Evolutionary conservation across 2,113 vertebrate genomes (phyloP), one percentile per base, ranked within the genome.

Genomic region (Elephas maximus): DNA sequence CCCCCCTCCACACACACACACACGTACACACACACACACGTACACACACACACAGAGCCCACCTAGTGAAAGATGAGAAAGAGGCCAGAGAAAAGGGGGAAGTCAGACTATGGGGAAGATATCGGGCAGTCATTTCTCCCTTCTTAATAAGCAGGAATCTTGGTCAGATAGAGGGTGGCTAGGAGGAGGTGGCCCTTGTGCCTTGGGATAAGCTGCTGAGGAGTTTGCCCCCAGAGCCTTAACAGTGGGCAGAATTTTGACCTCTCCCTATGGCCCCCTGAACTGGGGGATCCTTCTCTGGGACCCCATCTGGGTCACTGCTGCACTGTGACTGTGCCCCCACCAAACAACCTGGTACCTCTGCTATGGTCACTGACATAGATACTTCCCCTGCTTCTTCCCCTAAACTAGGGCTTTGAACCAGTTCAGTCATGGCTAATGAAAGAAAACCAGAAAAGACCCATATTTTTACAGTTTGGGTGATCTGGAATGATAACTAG

Each of bases 91-190:
- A 67, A 65, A 48, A 60, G 57, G 51, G 21, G 45, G 24, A 18
- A 82, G 62, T 53, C 26, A 69, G 57, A 6, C 15, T 21, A 1
- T 5, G 30, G 51, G 33, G 74, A 84, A 85, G 83, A 92, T 15
- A 8, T 0, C 10, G 20, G 20, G 6, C 24, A 3, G 30, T 6
- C 0, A 8, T 37, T n/a, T 24, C n/a, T 65, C 71, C 51, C 48
- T 37, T 30, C 15, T 48, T 51, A 1, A 83, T 45, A 71, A 85
- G 33, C 48, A 26, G 37, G 48, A 65, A 28, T 71, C 71, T 44
- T 10, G 10, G 28, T 65, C 69, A 53, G 1, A 6, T 14, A 0
- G 11, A 41, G 23, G 12, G 44, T 4, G n/a, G 51, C 21, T 33
- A 57, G 41, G n/a, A n/a, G 51, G 85, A n/a, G 85, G 33, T 48